Base-by-base conservation (phyloP, 2,888 invertebrate species). In the Ernsta delagoae region DNA sequence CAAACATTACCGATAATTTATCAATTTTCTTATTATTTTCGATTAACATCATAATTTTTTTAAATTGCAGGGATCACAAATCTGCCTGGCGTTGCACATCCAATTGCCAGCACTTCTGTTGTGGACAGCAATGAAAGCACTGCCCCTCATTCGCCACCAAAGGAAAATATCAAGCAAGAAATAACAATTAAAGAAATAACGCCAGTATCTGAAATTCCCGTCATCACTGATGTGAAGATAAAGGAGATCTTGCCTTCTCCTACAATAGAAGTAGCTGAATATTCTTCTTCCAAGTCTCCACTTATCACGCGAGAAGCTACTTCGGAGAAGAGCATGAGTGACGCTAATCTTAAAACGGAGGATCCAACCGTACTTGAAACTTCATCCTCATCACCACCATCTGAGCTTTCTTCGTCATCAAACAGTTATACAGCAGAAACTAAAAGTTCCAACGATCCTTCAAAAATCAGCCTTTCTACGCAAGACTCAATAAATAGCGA, bases 141-240 rank as follows among this genome's bases (percentile, higher is more conserved):
- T 61, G 78, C 75, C 6, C 75, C 75, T 5, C 82, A 84, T 1
- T 61, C 78, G 0, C 75, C 78, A 11, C 78, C 81, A 0, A 84
- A 84, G 64, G 87, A 87, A 70, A 82, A 83, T 4, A 78, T 84
- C 3, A 89, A 87, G 73, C 89, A 84, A 71, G 86, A 89, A 75
- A 89, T 94, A 39, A 95, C 95, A 0, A 95, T 95, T 41, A 95
- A 95, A 74, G 95, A 95, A 83, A 95, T 95, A 5, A 94, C 95
- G 4, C 95, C 94, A 0, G 94, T 91, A 3, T 90, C 93, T 0
- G 91, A 91, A 78, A 91, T 92, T 41, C 91, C 94, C 1, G 81
- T 87, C 61, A 87, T 89, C 66, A 90, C 90, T 16, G 90, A 90
- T 50, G 89, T 93, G 12, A 92, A 90, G 75, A 90, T 92, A 50